Evolutionary conservation across 2,888 invertebrate species (phyloP), one percentile per base, ranked within the genome.

Genomic region (Campopleginae sp.): DNA sequence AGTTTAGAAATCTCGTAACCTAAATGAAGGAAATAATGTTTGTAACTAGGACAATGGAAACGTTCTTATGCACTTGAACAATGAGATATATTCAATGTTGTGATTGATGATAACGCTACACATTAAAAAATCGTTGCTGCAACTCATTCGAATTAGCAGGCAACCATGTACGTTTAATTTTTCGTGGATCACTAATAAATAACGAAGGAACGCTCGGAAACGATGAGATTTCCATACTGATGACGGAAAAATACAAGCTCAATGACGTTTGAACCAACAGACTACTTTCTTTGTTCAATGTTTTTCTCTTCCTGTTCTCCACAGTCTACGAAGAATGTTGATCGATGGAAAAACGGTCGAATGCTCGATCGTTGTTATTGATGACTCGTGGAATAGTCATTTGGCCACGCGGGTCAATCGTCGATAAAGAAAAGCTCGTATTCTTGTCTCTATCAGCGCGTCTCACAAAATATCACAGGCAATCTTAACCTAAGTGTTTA

Each of bases 401-500:
- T 72, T 72, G 71, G 71, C 54, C 54, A 23, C 38, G 38, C 44
- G 6, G 61, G 31, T 74, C 58, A 14, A 61, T 61, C 44, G 44
- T 27, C 44, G 44, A 74, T 14, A 27, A 31, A 1, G 14, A 31
- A 63, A 54, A 46, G 48, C 14, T 63, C 48, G 48, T 44, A 23
- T 42, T 46, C 74, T 63, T 48, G 42, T 12, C 63, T 72, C 66
- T n/a, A 27, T 76, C 63, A n/a, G 38, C 44, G 31, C 44, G 19
- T 82, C 58, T 58, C 58, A 58, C 23, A 14, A 54, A 86, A 86
- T 87, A 87, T 87, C 87, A 87, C 87, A 87, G 87, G 84, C 80
- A 87, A 80, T 78, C 44, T 82, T 87, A 85, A 74, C 61, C 65
- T 65, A 71, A 84, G 66, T 8, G 27, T 70, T 86, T 82, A 54